These are phyloP conservation scores for Parthenolecanium corni DNA, from an alignment of 2,888 invertebrate species.

Conservation along the genomic window DNA sequence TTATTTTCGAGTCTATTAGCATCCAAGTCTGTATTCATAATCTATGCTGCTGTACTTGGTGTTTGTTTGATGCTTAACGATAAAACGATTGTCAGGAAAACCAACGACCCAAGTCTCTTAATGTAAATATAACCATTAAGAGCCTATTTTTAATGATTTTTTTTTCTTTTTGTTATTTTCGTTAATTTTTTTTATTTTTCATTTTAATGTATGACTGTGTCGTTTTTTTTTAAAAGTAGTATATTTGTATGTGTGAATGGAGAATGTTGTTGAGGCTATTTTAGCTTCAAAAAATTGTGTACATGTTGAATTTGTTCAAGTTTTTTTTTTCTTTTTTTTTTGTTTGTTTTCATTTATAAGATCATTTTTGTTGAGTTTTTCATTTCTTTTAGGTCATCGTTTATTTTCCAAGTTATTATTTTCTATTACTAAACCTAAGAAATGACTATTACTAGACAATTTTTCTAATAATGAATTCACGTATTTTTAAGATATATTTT, in stretches of 20 bases:
- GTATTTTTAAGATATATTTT: no score
- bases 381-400: not conserved
- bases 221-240: not conserved
- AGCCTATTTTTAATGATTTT: constrained; percentile 14
- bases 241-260: not conserved
- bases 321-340: constrained; percentile 11
- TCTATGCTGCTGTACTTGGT: constrained; percentile 15
- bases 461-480: no score
- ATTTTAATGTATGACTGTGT: not conserved
- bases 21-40: not conserved
- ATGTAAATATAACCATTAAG: constrained; percentile 27
- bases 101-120: constrained; percentile 29
- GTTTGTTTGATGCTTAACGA: constrained; percentile 24
- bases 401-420: not conserved
- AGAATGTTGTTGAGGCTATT: not conserved
- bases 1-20: not conserved
- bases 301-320: no score
- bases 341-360: constrained; percentile 2
- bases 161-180: not conserved
- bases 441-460: no score
- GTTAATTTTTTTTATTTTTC: constrained; percentile 6
- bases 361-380: constrained; percentile 1
- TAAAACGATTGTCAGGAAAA: constrained; percentile 26
- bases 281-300: no score
- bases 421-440: no score